phyloP scores from a whole-genome alignment of 2,797 vertebrate genomes.

The Naso thynnoides region DNA sequence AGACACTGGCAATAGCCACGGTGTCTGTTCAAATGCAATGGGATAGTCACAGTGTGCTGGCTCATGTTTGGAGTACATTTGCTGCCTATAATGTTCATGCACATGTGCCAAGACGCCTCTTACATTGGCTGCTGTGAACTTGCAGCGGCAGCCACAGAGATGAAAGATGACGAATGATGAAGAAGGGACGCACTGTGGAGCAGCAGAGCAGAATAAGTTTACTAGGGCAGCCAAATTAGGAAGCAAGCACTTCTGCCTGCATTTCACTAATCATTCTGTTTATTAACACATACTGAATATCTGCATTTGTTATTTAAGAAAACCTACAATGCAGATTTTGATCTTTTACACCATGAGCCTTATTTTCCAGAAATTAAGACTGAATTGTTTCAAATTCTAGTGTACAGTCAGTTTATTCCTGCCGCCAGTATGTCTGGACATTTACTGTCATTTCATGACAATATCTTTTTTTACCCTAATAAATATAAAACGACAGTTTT shows the following conservation, averaged over 20 bases:
- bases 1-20: constrained; percentile 1
- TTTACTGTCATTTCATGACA: neutral
- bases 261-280: neutral
- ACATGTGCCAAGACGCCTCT: constrained; percentile 22
- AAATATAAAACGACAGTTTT: neutral
- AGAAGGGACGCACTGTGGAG: neutral
- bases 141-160: constrained; percentile 18
- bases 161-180: constrained; percentile 33
- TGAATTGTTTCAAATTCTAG: neutral
- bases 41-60: constrained; percentile 8
- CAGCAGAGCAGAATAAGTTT: constrained; percentile 16
- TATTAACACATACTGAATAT: neutral
- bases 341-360: neutral
- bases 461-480: neutral
- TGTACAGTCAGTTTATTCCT: neutral
- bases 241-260: neutral
- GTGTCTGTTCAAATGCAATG: constrained; percentile 6
- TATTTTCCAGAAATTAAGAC: constrained; percentile 2
- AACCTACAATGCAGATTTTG: neutral
- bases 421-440: neutral
- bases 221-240: constrained; percentile 11
- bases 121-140: constrained; percentile 8
- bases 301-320: neutral
- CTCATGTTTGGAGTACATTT: constrained; percentile 14
- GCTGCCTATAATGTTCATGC: neutral